Evolutionary conservation across 2,113 vertebrate genomes (phyloP), one percentile per base, ranked within the genome.

Genomic region (Otis tarda): DNA sequence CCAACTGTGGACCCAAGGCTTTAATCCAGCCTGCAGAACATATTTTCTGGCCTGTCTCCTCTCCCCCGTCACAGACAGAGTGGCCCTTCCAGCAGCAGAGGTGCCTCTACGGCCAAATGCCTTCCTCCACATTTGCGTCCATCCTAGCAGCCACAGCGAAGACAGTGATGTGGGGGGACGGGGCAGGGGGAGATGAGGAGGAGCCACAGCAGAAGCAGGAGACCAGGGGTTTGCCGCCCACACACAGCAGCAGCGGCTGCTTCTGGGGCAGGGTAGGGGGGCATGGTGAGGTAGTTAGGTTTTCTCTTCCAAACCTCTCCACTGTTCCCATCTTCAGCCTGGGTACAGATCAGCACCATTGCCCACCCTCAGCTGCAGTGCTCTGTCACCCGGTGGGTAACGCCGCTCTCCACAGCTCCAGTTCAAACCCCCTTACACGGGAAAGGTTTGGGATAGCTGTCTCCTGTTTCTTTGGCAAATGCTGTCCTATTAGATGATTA

Each of bases 181-280:
- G 6, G 27, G 35, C 0, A 0, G 8, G 20, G 24, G 6, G 20
- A 53, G 19, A 9, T 6, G 7, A 13, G 6, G 24, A 6, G 35
- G 5, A 81, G 7, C 4, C 47, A 41, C 18, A 65, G 39, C 14
- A 89, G 30, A 19, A 74, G 20, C 1, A 78, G 13, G 25, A 94
- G 19, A 55, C 12, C 49, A 55, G 24, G 50, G 21, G n/a, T 68
- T 24, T 78, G 35, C 41, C 63, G 35, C 27, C 56, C n/a, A 31
- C 13, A n/a, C 10, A 41, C 0, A 8, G 19, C 1, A 0, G 33
- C 16, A 47, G 28, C n/a, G 50, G 53, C 43, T 61, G 67, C 43
- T 73, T 61, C 37, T 76, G 56, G 28, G 39, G 31, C 10, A 60
- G 53, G 14, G 4, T 4, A 14, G 13, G 2, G 16, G 9, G 22